Percentiles rank a stretch among this genome's conserved stretches.
Evolutionary conservation across 2,888 invertebrate species (phyloP).

Genomic region (Lepidonotus clava): DNA sequence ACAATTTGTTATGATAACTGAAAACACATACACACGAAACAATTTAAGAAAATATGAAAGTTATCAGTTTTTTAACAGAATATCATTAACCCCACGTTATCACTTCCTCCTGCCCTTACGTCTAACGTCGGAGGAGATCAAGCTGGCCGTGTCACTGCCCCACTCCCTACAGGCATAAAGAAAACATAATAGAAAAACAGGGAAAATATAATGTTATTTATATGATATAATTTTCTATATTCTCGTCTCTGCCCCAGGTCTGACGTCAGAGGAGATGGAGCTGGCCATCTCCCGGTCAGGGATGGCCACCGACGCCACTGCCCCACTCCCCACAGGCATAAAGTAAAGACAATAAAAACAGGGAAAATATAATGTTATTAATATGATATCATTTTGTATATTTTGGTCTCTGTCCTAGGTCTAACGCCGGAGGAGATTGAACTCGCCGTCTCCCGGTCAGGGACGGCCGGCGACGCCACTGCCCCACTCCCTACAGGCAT

Average conservation of each 20-base stretch:
- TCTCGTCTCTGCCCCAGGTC: slow-evolving; percentile 64
- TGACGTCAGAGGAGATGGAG: slow-evolving; percentile 74
- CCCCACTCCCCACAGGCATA: not conserved
- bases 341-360: no score
- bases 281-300: slow-evolving; percentile 72
- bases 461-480: slow-evolving; percentile 63
- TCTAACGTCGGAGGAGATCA: slow-evolving; percentile 74
- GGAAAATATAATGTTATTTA: no score
- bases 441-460: slow-evolving; percentile 71
- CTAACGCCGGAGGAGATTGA: slow-evolving; percentile 74
- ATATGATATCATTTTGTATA: no score
- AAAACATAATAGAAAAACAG: no score
- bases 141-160: slow-evolving; percentile 67
- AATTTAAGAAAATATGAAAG: no score
- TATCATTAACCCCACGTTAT: no score
- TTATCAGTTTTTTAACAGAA: no score
- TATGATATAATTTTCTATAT: not conserved
- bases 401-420: no score
- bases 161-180: not conserved
- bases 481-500: not conserved
- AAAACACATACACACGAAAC: no score
- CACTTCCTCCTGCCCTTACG: no score
- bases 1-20: no score
- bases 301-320: slow-evolving; percentile 61
- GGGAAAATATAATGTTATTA: no score